Base-by-base conservation (phyloP, 2,797 vertebrate species). In the Syndactyla subalaris region DNA sequence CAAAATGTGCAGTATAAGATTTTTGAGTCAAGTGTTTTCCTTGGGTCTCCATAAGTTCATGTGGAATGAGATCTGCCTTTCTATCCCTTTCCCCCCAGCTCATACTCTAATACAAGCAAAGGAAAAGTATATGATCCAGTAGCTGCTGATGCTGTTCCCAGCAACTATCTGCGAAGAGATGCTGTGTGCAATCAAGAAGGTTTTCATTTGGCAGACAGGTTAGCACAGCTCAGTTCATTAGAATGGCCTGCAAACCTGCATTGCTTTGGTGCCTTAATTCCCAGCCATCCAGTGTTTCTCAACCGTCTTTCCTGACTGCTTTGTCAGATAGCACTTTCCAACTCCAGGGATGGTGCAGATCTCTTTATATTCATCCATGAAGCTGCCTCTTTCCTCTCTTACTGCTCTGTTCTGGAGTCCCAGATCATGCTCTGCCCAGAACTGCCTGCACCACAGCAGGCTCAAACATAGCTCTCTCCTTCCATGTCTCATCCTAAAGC, bases 21-120 rank as follows among this genome's bases (percentile, higher is more conserved):
- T 94, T 93, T 92, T 84, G 57, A 88, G 82, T 92, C 79, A 94
- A 93, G 88, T 3, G 0, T 94, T 93, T 88, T 88, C 15, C 20
- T 63, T 70, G 48, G 11, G 22, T 86, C 7, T 90, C 38, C 10
- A 10, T n/a, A 76, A 76, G 62, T 63, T 86, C 0, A 1, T 1
- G 1, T n/a, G 26, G 70, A 94, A 81, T 23, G 17, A 66, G n/a
- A 68, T 59, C 24, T 70, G 5, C n/a, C 68, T 79, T 29, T 62
- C 30, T 38, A 20, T 72, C n/a, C 4, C 2, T 54, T 14, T 15
- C 1, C 3, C 0, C 7, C 2, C 9, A 16, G 17, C 6, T 48
- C 11, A n/a, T 67, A 45, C 12, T 75, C 20, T 74, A 21, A 58
- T 48, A 46, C 6, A 80, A 76, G 13, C 21, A 48, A 75, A 78